Conservation (phyloP, 2,888 invertebrate genomes). For the Mongoloraphidia duomilia region DNA sequence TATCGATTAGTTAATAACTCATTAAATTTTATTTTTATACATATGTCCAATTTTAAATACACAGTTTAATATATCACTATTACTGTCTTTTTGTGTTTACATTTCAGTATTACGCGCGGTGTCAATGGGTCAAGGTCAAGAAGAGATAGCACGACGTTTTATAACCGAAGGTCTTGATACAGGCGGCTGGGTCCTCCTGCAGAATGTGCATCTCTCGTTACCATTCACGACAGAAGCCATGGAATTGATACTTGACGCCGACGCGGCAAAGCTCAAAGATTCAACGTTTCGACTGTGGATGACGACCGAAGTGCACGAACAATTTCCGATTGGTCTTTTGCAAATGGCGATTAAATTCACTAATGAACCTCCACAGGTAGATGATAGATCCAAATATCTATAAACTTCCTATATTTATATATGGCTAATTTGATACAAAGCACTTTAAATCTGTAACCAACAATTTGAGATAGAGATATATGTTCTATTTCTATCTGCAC, state of each 20-base stretch:
- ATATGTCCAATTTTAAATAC: no score
- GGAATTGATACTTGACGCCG: slow-evolving; percentile 75
- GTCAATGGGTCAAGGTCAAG: slow-evolving; percentile 98
- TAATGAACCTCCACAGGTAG: slow-evolving; percentile 68
- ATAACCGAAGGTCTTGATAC: slow-evolving; percentile 1
- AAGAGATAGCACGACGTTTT: slow-evolving; percentile 28
- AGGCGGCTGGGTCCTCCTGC: slow-evolving; percentile 88
- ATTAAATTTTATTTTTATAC: no score
- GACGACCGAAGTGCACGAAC: slow-evolving; percentile 84
- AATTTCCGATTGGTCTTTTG: slow-evolving; percentile 77
- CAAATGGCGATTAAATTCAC: slow-evolving; percentile 96
- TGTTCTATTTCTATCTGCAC: no score
- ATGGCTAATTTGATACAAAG: no score
- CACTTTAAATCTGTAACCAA: no score
- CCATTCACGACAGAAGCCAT: slow-evolving; percentile 88
- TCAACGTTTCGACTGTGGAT: slow-evolving; percentile 76
- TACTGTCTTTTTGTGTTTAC: slow-evolving; percentile 1
- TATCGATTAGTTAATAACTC: no score
- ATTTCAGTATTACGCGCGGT: slow-evolving; percentile 61
- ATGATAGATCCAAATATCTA: no score
- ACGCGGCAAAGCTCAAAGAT: slow-evolving; percentile 51
- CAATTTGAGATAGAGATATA: no score
- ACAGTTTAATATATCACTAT: no score
- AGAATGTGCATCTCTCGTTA: slow-evolving; percentile 91
- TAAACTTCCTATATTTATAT: no score